Evolutionary conservation across 2,888 invertebrate species (phyloP).

Genomic region (Notocelia uddmanniana): DNA sequence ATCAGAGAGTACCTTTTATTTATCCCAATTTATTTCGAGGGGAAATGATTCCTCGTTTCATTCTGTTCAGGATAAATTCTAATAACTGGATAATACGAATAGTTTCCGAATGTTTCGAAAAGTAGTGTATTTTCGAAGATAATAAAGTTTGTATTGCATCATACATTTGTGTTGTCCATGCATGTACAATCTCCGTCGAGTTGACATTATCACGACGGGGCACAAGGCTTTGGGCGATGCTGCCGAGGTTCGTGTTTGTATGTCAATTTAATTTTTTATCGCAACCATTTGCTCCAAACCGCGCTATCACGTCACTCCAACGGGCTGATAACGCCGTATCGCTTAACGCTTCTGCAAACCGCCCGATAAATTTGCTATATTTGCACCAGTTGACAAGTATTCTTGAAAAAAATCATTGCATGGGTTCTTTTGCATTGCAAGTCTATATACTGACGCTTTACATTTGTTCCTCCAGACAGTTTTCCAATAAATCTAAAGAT

Average conservation of each 20-base stretch:
- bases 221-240: constrained; percentile 61
- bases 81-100: constrained; percentile 48
- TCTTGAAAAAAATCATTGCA: constrained; percentile 8
- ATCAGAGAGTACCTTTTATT: constrained; percentile 70
- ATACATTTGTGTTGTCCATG: background rate
- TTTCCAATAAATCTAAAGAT: too few species aligned
- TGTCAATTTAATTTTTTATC: constrained; percentile 76
- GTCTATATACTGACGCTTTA: background rate
- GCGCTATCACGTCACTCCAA: constrained; percentile 74
- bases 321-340: constrained; percentile 71
- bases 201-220: constrained; percentile 60
- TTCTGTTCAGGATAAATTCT: constrained; percentile 49
- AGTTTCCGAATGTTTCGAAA: constrained; percentile 34
- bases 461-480: background rate
- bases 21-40: constrained; percentile 70
- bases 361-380: constrained; percentile 61
- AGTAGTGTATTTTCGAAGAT: background rate
- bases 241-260: constrained; percentile 67
- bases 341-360: constrained; percentile 66
- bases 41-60: constrained; percentile 59
- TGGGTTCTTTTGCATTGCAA: background rate
- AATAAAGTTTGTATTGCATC: constrained; percentile 3
- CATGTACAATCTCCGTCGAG: constrained; percentile 21
- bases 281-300: constrained; percentile 69
- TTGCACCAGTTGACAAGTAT: constrained; percentile 51